Conservation (phyloP, 2,113 vertebrate genomes). For the Danionella cerebrum region DNA sequence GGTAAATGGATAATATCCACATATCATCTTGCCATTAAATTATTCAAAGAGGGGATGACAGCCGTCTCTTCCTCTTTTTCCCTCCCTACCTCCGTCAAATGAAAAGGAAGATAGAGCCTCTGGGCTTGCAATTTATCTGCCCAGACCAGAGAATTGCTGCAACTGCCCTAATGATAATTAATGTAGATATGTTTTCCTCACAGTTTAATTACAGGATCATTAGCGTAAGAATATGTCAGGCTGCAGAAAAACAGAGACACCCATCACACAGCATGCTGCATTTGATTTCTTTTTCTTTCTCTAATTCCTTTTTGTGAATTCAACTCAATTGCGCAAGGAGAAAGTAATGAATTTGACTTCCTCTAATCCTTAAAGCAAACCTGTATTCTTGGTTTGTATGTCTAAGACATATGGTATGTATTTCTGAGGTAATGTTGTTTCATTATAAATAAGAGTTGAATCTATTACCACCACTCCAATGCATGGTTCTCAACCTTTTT, state of each 20-base stretch:
- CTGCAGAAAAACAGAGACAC: not conserved
- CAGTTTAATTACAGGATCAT: slow-evolving; percentile 1
- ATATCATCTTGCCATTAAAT: no score
- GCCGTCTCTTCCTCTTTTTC: no score
- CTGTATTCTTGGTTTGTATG: no score
- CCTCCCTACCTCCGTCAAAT: slow-evolving; percentile 1
- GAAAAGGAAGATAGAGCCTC: not conserved
- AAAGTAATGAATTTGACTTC: not conserved
- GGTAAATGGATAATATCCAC: not conserved
- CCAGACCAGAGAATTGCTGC: not conserved
- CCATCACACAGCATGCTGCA: not conserved
- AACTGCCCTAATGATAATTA: not conserved
- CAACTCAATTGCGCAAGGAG: not conserved
- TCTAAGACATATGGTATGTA: no score
- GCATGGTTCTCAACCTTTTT: no score
- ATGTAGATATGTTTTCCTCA: slow-evolving; percentile 5
- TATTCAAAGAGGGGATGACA: no score
- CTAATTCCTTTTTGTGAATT: not conserved
- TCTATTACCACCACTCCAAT: no score
- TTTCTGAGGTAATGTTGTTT: no score
- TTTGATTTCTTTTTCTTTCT: not conserved
- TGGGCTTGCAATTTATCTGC: not conserved
- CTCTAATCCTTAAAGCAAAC: not conserved
- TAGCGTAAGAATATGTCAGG: not conserved
- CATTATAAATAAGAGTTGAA: no score